Evolutionary conservation across 2,797 vertebrate species (phyloP).

Genomic region (Columba guinea): DNA sequence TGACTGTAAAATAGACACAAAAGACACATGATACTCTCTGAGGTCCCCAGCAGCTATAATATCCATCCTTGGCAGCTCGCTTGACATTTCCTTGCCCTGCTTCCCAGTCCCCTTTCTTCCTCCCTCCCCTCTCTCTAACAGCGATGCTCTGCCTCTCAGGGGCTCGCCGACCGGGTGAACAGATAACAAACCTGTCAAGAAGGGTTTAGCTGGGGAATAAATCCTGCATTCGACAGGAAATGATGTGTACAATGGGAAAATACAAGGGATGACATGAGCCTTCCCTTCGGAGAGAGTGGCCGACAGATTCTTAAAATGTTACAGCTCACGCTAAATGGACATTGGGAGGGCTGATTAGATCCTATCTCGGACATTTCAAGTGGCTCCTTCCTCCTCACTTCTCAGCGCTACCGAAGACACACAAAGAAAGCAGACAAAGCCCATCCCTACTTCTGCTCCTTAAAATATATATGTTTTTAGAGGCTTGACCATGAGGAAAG

Average conservation of each 20-base stretch:
- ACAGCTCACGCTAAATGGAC: slow-evolving; percentile 75
- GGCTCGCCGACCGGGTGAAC: slow-evolving; percentile 84
- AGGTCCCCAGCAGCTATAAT: slow-evolving; percentile 89
- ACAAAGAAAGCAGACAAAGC: slow-evolving; percentile 82
- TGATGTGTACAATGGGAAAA: slow-evolving; percentile 86
- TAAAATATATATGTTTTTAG: slow-evolving; percentile 12
- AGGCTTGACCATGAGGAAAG: slow-evolving; percentile 41
- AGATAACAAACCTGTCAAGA: slow-evolving; percentile 93
- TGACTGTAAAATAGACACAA: slow-evolving; percentile 84
- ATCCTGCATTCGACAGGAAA: slow-evolving; percentile 83
- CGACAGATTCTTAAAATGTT: slow-evolving; percentile 80
- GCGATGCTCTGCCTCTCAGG: slow-evolving; percentile 83
- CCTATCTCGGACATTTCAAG: slow-evolving; percentile 78
- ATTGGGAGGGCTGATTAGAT: slow-evolving; percentile 84
- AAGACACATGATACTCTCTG: slow-evolving; percentile 83
- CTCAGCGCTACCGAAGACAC: slow-evolving; percentile 66
- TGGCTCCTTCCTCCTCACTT: slow-evolving; percentile 70
- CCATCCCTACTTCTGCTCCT: slow-evolving; percentile 15
- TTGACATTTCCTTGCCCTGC: slow-evolving; percentile 91
- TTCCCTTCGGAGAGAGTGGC: slow-evolving; percentile 78
- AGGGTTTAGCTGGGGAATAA: slow-evolving; percentile 85
- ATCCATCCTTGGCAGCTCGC: slow-evolving; percentile 89
- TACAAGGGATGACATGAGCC: slow-evolving; percentile 80
- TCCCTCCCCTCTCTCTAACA: slow-evolving; percentile 75
- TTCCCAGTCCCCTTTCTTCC: slow-evolving; percentile 79